phyloP scores from a whole-genome alignment of 92 coral and sea anemone genomes.

The Anthopleura xanthogrammica region DNA sequence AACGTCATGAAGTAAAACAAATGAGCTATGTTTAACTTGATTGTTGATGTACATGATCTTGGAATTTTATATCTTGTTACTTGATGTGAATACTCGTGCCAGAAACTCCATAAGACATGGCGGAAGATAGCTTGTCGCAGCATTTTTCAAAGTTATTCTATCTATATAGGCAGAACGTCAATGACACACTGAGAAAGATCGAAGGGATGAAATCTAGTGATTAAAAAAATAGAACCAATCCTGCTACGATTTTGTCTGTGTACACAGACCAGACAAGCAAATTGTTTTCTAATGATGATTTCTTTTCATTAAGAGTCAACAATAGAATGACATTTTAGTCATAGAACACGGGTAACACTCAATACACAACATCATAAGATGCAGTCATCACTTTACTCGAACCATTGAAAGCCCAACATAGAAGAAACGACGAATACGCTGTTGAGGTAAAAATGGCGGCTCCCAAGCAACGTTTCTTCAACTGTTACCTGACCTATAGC shows the following conservation, averaged over 20 bases:
- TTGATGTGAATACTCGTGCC: slow-evolving; percentile 38
- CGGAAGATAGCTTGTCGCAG: slow-evolving; percentile 69
- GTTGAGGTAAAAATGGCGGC: not conserved
- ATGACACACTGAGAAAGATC: too few relatives aligned
- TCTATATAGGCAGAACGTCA: too few relatives aligned
- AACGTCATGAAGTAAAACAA: slow-evolving; percentile 69
- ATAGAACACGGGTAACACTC: not conserved
- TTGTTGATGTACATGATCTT: slow-evolving; percentile 27
- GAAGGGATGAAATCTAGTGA: not conserved
- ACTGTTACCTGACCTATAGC: not conserved
- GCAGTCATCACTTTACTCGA: too few relatives aligned
- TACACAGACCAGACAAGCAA: not conserved
- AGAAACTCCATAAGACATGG: slow-evolving; percentile 40
- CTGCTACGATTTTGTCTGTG: not conserved
- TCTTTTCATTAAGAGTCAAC: not conserved
- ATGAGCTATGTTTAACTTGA: slow-evolving; percentile 45
- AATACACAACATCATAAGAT: not conserved
- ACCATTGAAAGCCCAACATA: not conserved
- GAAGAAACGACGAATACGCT: too few relatives aligned
- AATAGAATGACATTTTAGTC: not conserved
- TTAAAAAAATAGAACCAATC: not conserved
- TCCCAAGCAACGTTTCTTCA: not conserved
- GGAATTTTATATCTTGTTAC: slow-evolving; percentile 11
- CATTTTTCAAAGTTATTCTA: slow-evolving; percentile 27
- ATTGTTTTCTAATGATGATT: not conserved